These are phyloP conservation scores for Clostera curtula DNA, from an alignment of 2,888 invertebrate genomes.

Conservation along the genomic window DNA sequence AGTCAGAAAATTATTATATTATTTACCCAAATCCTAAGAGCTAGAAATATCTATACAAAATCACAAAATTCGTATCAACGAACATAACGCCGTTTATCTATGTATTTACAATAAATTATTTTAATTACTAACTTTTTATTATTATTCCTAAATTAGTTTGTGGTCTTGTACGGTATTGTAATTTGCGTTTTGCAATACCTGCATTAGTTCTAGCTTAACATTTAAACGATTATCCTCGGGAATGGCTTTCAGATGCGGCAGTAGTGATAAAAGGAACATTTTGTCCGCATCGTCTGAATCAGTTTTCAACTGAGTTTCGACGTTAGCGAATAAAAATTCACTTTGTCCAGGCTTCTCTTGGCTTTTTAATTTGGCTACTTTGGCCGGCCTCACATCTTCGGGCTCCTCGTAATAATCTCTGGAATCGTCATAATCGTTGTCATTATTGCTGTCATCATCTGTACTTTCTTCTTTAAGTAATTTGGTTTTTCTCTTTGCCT, in stretches of 20 bases:
- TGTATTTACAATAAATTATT: no score
- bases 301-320: constrained; percentile 32
- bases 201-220: constrained; percentile 63
- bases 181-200: constrained; percentile 54
- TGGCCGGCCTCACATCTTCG: constrained; percentile 17
- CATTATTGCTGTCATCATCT: constrained; percentile 36
- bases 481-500: constrained; percentile 36
- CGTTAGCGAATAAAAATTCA: constrained; percentile 58
- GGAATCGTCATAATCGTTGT: constrained; percentile 25
- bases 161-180: constrained; percentile 33
- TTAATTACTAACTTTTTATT: no score
- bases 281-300: constrained; percentile 54
- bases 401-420: constrained; percentile 27
- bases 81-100: no score
- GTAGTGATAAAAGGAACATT: constrained; percentile 54
- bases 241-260: constrained; percentile 57
- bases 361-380: constrained; percentile 21
- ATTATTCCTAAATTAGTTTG: constrained; percentile 32
- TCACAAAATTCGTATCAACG: no score
- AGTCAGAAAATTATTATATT: no score
- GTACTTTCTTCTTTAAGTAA: constrained; percentile 35
- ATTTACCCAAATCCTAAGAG: neutral
- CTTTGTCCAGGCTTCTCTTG: no score
- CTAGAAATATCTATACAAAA: neutral
- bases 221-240: constrained; percentile 52